phyloP scores from a whole-genome alignment of 1,140 invertebrate species.

The Tachypleus tridentatus region DNA sequence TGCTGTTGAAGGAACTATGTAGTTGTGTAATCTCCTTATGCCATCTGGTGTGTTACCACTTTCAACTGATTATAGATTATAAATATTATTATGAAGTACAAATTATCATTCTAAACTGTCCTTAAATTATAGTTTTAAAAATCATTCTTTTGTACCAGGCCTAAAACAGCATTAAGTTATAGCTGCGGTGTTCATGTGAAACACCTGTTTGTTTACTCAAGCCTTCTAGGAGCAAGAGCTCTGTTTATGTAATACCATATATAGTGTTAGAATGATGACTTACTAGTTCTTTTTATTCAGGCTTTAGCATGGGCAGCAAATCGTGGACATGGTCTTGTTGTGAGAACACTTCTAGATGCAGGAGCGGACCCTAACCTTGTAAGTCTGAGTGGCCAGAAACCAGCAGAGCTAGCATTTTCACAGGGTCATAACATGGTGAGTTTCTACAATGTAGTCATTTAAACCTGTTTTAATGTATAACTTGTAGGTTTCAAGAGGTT shows the following conservation, averaged over 20 bases:
- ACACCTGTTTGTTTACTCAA: slow-evolving; percentile 2
- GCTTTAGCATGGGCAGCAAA: slow-evolving; percentile 27
- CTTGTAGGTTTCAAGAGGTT: too few species aligned
- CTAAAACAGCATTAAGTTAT: not conserved
- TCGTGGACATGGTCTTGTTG: slow-evolving; percentile 24
- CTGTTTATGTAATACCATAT: not conserved
- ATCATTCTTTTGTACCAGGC: too few species aligned
- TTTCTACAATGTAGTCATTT: too few species aligned
- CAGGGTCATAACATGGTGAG: too few species aligned
- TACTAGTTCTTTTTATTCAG: slow-evolving; percentile 7
- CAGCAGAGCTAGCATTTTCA: slow-evolving; percentile 28
- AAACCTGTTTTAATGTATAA: too few species aligned
- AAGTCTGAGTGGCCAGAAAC: slow-evolving; percentile 28
- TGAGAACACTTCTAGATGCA: slow-evolving; percentile 27
- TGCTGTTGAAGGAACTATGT: too few species aligned
- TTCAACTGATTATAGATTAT: too few species aligned
- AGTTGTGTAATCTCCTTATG: too few species aligned
- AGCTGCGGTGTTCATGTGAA: not conserved
- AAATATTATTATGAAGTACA: too few species aligned
- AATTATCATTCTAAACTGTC: too few species aligned
- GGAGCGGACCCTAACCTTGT: slow-evolving; percentile 27
- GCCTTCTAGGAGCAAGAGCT: not conserved
- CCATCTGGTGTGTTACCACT: too few species aligned
- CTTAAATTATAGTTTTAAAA: too few species aligned
- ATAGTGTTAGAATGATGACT: not conserved